Percentiles rank a stretch among this genome's conserved stretches.
Evolutionary conservation across 2,113 vertebrate genomes (phyloP).

Genomic region (Lamprologus ornatipinnis): DNA sequence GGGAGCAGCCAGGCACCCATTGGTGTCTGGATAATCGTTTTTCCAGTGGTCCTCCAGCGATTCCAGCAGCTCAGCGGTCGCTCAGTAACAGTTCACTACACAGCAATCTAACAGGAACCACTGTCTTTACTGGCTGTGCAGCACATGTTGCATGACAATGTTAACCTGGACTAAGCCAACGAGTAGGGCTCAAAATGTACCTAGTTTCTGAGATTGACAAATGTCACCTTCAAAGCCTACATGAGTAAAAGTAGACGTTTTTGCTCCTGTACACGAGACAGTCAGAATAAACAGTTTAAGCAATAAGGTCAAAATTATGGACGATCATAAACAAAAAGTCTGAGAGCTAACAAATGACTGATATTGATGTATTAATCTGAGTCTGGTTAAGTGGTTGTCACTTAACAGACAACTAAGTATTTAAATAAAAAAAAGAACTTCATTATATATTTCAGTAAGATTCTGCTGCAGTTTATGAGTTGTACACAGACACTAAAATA

Average conservation of each 20-base stretch:
- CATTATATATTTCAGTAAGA: not conserved
- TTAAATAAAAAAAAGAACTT: not conserved
- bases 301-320: not conserved
- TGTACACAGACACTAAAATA: not conserved
- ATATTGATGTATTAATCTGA: not conserved
- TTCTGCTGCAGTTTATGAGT: not conserved
- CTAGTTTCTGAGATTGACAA: not conserved
- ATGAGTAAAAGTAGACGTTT: not conserved
- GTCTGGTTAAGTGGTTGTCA: not conserved
- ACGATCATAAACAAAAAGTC: not conserved
- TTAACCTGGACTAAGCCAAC: not conserved
- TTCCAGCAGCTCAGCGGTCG: slow-evolving; percentile 19
- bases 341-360: not conserved
- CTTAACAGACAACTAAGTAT: not conserved
- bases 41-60: slow-evolving; percentile 25
- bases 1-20: slow-evolving; percentile 28
- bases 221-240: not conserved
- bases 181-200: not conserved
- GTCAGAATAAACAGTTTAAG: not conserved
- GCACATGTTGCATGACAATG: not conserved
- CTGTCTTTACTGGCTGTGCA: not conserved
- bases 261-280: not conserved
- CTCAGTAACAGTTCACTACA: slow-evolving; percentile 23
- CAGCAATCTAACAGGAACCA: not conserved
- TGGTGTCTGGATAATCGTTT: slow-evolving; percentile 37